These are phyloP conservation scores for Diplogasteroides magnus DNA, from an alignment of 1,140 invertebrate species.

Conservation along the genomic window DNA sequence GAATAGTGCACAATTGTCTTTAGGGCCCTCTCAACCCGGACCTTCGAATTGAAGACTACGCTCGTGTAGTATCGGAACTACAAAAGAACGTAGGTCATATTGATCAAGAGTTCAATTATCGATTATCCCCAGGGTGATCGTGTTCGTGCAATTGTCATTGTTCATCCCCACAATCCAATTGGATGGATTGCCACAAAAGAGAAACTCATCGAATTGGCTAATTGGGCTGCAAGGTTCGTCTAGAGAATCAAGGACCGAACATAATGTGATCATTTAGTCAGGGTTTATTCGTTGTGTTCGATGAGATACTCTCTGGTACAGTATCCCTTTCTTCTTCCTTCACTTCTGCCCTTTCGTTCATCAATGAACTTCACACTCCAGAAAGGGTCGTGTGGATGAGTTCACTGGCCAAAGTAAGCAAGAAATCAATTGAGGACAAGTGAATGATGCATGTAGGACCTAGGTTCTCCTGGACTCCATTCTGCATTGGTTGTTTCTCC, in stretches of 20 bases:
- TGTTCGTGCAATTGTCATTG: conserved; percentile 9
- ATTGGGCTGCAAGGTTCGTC: conserved; percentile 12
- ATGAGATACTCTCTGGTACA: background rate
- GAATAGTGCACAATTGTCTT: too few relatives aligned
- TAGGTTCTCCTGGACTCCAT: background rate
- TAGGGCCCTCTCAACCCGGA: too few relatives aligned
- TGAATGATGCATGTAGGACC: background rate
- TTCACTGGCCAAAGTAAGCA: background rate
- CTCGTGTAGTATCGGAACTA: too few relatives aligned
- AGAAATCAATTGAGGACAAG: background rate
- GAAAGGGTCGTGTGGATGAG: background rate
- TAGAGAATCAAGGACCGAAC: too few relatives aligned
- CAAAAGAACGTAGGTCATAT: too few relatives aligned
- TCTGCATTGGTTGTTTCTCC: background rate
- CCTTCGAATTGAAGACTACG: too few relatives aligned
- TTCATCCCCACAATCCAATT: conserved; percentile 19
- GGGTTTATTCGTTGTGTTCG: background rate
- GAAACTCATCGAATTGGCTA: conserved; percentile 9
- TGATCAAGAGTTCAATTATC: too few relatives aligned
- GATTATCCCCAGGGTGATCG: conserved; percentile 1
- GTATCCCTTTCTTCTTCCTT: background rate
- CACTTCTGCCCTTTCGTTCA: background rate
- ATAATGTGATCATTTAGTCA: background rate
- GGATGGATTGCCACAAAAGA: conserved; percentile 13
- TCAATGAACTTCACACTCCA: background rate